Percentiles rank a stretch among this genome's conserved stretches.
phyloP scores from a whole-genome alignment of 2,888 invertebrate genomes.

The Fissipunctia ypsillon region DNA sequence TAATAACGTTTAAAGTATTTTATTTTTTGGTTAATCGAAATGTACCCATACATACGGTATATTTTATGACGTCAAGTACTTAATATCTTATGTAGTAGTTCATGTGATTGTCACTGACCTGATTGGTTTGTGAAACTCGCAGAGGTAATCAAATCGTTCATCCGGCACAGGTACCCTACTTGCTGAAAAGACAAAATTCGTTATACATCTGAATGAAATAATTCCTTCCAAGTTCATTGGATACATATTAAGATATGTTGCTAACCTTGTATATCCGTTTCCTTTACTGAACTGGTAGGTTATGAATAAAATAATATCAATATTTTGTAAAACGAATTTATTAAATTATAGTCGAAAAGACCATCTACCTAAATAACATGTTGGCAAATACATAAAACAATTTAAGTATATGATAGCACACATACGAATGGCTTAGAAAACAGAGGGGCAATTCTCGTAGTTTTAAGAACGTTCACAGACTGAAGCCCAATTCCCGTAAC shows the following conservation, averaged over 20 bases:
- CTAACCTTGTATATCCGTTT: constrained; percentile 33
- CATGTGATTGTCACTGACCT: constrained; percentile 92
- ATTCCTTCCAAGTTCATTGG: background rate
- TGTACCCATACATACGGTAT: background rate
- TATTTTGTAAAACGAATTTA: constrained; percentile 17
- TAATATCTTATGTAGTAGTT: background rate
- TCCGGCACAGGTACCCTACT: constrained; percentile 99
- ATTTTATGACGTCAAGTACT: background rate
- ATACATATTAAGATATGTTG: constrained; percentile 13
- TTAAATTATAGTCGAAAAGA: constrained; percentile 17
- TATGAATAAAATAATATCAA: constrained; percentile 22
- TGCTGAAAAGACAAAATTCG: constrained; percentile 85
- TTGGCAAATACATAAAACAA: constrained; percentile 7
- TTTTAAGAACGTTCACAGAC: no score
- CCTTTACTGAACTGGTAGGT: background rate
- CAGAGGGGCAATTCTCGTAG: no score
- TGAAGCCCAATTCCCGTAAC: no score
- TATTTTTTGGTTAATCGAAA: no score
- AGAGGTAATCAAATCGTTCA: constrained; percentile 97
- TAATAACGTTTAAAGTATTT: no score
- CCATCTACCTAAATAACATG: background rate
- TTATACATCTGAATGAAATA: constrained; percentile 63
- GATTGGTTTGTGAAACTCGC: constrained; percentile 97
- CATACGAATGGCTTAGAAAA: constrained; percentile 12
- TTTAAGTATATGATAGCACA: no score